phyloP scores from a whole-genome alignment of 1,140 invertebrate species.

The Drosophila cardini region DNA sequence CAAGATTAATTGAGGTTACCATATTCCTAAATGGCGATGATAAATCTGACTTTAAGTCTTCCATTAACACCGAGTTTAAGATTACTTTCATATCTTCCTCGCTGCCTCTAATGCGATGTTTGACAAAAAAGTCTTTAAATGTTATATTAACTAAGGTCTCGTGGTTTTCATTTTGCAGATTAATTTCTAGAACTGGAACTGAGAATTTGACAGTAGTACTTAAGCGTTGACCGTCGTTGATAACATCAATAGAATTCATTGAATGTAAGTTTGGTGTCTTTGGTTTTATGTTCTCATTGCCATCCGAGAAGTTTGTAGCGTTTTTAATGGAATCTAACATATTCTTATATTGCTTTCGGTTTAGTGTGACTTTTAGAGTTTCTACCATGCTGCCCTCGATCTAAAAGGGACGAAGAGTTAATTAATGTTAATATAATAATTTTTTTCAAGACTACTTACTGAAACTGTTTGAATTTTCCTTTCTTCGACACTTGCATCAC shows the following conservation, averaged over 20 bases:
- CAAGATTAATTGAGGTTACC: constrained; percentile 89
- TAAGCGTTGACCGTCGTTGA: constrained; percentile 33
- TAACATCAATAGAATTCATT: constrained; percentile 22
- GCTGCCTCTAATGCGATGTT: constrained; percentile 88
- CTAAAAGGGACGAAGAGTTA: constrained; percentile 78
- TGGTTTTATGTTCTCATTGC: constrained; percentile 34
- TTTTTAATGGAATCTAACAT: constrained; percentile 90
- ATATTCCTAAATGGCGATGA: constrained; percentile 92
- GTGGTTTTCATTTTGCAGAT: constrained; percentile 88
- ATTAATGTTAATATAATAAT: background rate
- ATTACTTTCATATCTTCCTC: constrained; percentile 90
- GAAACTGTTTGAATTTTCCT: constrained; percentile 51
- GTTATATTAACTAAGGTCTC: constrained; percentile 90
- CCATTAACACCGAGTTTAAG: constrained; percentile 93
- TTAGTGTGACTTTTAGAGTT: constrained; percentile 92
- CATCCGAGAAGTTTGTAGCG: constrained; percentile 73
- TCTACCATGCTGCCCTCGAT: constrained; percentile 93
- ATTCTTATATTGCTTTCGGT: constrained; percentile 95
- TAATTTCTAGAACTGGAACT: constrained; percentile 89
- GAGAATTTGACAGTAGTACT: constrained; percentile 88
- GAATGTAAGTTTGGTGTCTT: constrained; percentile 39
- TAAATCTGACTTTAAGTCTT: constrained; percentile 92
- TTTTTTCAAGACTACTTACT: constrained; percentile 38
- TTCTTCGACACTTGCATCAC: constrained; percentile 68
- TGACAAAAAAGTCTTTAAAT: constrained; percentile 92